Evolutionary conservation across 2,797 vertebrate genomes (phyloP), one percentile per base, ranked within the genome.

Genomic region (Glyptemys insculpta): DNA sequence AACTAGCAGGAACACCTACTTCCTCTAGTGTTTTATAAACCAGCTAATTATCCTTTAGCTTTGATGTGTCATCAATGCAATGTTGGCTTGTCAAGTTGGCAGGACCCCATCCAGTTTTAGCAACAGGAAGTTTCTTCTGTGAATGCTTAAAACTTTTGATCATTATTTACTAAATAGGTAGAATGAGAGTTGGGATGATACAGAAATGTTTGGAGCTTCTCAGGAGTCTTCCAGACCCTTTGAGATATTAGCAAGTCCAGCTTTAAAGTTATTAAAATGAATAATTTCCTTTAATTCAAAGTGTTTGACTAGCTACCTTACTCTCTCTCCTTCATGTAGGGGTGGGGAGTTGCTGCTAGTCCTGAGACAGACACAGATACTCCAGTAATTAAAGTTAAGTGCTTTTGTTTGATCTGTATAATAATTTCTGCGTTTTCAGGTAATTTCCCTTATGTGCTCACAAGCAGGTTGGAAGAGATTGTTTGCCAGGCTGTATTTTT

Each of bases 311-410:
- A 4, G 85, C 87, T 82, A 76, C 62, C 62, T 83, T 57, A 4
- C 44, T 81, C 41, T 59, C 86, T 59, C 85, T 80, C 50, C 57
- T 81, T 62, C 81, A 12, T 52, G 94, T 47, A 83, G 80, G 57
- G 79, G 74, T 5, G 4, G 12, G 79, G 79, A 89, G 79, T 59
- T 96, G 92, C 91, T 96, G 79, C 90, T 94, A 86, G 92, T 95
- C 89, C 65, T 0, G 2, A 95, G 94, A 95, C 93, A 97, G 96
- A 95, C 62, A 96, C 94, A 90, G 95, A 96, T 65, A 96, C 93
- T 95, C 94, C 96, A 95, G 93, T 97, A 97, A 97, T 97, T 97
- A 96, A 88, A 96, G 96, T 96, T 97, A 97, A 96, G 88, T 92
- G 68, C 12, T 89, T 98, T 96, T 94, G 68, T 97, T 98, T 97